These are phyloP conservation scores for Poeciliopsis turrubarensis DNA, from an alignment of 2,113 vertebrate species.

Conservation along the genomic window DNA sequence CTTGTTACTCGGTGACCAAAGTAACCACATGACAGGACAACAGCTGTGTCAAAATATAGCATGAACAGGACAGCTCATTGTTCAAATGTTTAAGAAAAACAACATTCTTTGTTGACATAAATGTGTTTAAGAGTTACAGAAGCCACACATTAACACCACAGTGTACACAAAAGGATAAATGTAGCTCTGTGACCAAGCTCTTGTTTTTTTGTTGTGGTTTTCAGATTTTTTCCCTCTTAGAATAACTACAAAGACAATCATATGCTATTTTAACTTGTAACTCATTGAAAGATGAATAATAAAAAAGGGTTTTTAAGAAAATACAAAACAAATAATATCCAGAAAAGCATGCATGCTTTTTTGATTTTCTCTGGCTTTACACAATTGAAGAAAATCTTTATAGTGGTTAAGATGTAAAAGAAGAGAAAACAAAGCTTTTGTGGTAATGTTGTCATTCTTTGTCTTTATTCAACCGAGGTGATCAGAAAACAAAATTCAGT, in stretches of 20 bases:
- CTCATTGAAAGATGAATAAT: slow-evolving; percentile 45
- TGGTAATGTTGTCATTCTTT: slow-evolving; percentile 19
- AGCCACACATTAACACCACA: slow-evolving; percentile 71
- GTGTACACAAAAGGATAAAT: slow-evolving; percentile 50
- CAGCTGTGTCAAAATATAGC: slow-evolving; percentile 48
- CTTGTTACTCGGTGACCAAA: slow-evolving; percentile 48
- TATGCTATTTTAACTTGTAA: slow-evolving; percentile 68
- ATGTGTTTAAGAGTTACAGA: slow-evolving; percentile 62
- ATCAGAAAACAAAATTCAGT: background rate
- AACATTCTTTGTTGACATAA: slow-evolving; percentile 70
- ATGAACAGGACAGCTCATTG: slow-evolving; percentile 64
- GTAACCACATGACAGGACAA: slow-evolving; percentile 53
- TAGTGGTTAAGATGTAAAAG: slow-evolving; percentile 69
- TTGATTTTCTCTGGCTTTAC: background rate
- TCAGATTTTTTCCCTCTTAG: slow-evolving; percentile 34
- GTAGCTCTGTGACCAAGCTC: slow-evolving; percentile 42
- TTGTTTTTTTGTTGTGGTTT: slow-evolving; percentile 64
- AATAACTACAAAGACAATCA: slow-evolving; percentile 49
- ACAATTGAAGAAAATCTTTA: slow-evolving; percentile 52
- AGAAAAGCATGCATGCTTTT: slow-evolving; percentile 28
- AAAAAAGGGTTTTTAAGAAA: slow-evolving; percentile 46
- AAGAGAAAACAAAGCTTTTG: slow-evolving; percentile 40
- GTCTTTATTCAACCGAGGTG: slow-evolving; percentile 53
- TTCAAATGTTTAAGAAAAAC: slow-evolving; percentile 61
- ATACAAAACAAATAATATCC: slow-evolving; percentile 55